These are phyloP conservation scores for Bacillus rossius DNA, from an alignment of 1,140 invertebrate genomes.

Conservation along the genomic window DNA sequence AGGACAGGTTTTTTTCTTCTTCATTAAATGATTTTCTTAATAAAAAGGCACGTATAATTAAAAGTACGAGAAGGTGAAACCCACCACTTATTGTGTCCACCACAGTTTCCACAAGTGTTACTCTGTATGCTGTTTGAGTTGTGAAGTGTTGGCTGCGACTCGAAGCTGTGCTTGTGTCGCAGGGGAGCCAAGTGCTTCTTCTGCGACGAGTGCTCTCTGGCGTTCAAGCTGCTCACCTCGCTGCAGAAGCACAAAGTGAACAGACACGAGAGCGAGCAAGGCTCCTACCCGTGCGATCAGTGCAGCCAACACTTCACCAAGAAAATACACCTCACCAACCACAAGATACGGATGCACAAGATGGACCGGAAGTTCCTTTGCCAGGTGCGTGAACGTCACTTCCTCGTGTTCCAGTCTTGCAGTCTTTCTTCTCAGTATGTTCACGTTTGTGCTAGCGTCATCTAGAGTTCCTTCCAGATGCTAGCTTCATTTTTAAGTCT, in stretches of 20 bases:
- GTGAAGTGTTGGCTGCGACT: no score
- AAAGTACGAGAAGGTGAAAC: no score
- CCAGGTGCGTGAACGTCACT: slow-evolving; percentile 24
- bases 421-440: no score
- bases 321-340: slow-evolving; percentile 29
- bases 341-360: slow-evolving; percentile 27
- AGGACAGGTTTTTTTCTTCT: no score
- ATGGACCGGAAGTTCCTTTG: slow-evolving; percentile 28
- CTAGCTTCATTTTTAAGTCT: not conserved
- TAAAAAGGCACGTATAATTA: no score
- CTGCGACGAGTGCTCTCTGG: slow-evolving; percentile 29
- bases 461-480: not conserved
- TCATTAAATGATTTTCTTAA: no score
- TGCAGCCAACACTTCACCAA: slow-evolving; percentile 28
- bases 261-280: slow-evolving; percentile 24
- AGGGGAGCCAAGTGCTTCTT: slow-evolving; percentile 29
- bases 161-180: slow-evolving; percentile 1
- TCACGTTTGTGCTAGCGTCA: no score
- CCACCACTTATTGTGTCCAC: no score
- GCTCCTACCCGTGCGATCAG: slow-evolving; percentile 24
- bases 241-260: slow-evolving; percentile 31
- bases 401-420: no score
- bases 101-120: no score
- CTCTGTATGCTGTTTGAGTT: no score
- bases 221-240: slow-evolving; percentile 26